Conservation (phyloP, 2,797 vertebrate genomes). For the Okamejei kenojei region DNA sequence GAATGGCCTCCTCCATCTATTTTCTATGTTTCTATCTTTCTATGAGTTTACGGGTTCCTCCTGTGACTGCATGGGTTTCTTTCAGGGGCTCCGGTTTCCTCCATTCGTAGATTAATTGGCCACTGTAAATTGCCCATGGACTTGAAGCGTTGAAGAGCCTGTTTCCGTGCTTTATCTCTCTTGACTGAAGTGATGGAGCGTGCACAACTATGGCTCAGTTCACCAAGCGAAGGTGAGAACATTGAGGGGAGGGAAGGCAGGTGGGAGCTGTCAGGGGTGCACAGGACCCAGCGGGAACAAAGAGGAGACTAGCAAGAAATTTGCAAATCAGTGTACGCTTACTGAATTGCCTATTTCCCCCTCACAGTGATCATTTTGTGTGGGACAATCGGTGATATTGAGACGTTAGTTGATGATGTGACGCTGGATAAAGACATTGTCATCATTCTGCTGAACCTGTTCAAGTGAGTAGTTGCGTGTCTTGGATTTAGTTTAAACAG, state of each 20-base stretch:
- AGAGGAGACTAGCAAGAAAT: background rate
- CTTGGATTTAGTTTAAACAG: background rate
- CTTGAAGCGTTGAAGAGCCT: too few species aligned
- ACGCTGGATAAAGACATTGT: constrained; percentile 58
- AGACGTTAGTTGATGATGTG: constrained; percentile 46
- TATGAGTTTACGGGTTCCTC: too few species aligned
- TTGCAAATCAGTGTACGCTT: background rate
- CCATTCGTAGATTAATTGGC: too few species aligned
- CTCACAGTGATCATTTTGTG: constrained; percentile 79
- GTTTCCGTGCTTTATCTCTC: too few species aligned
- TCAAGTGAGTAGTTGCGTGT: constrained; percentile 72
- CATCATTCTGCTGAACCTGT: constrained; percentile 83
- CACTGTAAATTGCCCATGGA: too few species aligned
- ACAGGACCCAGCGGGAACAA: background rate
- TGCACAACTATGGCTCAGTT: background rate
- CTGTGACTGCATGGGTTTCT: too few species aligned
- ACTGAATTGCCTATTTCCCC: constrained; percentile 21
- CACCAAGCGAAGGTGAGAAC: background rate
- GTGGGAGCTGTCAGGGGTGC: background rate
- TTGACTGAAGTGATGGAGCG: background rate
- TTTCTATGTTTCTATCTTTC: too few species aligned
- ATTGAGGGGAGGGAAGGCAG: background rate
- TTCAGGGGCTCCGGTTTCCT: too few species aligned
- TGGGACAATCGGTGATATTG: constrained; percentile 57
- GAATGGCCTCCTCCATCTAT: too few species aligned